These are phyloP conservation scores for Aramus guarauna DNA, from an alignment of 2,113 vertebrate species.

Conservation along the genomic window DNA sequence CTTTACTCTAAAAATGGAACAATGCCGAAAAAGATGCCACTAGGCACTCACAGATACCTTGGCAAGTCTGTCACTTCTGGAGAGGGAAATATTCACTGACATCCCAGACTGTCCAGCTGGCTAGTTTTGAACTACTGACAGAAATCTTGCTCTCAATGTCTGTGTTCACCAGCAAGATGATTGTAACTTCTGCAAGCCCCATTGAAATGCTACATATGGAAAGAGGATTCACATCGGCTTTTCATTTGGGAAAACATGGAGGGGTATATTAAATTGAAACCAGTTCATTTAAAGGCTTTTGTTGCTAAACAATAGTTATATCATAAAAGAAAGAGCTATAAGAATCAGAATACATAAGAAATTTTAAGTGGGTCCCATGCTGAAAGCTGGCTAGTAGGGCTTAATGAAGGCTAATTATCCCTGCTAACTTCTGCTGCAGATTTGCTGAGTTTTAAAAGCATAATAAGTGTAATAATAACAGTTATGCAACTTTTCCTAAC, in stretches of 20 bases:
- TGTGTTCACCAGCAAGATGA: not conserved
- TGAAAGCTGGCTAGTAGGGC: not conserved
- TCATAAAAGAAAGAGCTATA: not conserved
- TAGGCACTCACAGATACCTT: not conserved
- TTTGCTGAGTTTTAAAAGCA: not conserved
- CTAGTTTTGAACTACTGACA: not conserved
- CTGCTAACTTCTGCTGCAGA: not conserved
- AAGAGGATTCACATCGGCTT: not conserved
- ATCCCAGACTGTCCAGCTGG: not conserved
- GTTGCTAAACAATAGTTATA: not conserved
- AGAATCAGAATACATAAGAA: not conserved
- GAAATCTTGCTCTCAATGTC: not conserved
- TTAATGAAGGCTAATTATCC: not conserved
- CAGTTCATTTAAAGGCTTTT: not conserved
- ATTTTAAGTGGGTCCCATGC: not conserved
- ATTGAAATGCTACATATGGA: not conserved
- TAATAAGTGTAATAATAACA: not conserved
- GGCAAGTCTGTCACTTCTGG: not conserved
- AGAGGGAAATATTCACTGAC: not conserved
- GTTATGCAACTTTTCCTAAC: not conserved
- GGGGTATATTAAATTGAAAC: not conserved
- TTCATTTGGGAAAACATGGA: not conserved
- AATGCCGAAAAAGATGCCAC: not conserved
- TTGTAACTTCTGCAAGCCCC: not conserved
- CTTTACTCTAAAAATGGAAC: not conserved